Evolutionary conservation across 2,113 vertebrate genomes (phyloP).

Genomic region (Nanorana parkeri): DNA sequence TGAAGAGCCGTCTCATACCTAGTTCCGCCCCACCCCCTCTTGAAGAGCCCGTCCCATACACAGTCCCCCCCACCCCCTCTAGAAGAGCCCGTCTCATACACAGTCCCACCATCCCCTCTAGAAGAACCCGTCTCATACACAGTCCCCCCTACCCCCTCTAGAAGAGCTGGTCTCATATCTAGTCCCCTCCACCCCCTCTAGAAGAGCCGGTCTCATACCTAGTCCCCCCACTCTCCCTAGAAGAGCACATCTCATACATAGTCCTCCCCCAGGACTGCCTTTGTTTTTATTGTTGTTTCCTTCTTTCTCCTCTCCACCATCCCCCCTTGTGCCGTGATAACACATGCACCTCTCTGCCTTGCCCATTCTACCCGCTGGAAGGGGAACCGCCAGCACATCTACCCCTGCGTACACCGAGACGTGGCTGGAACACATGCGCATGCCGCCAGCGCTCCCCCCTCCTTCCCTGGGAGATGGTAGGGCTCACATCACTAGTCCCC

Average conservation of each 20-base stretch:
- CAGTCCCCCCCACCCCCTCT: neutral
- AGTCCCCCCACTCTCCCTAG: neutral
- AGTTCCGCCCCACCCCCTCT: neutral
- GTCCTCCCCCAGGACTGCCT: neutral
- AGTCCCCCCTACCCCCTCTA: neutral
- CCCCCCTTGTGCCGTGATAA: neutral
- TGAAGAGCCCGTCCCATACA: neutral
- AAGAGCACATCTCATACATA: neutral
- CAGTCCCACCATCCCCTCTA: neutral
- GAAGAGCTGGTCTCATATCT: neutral
- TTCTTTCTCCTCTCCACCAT: neutral
- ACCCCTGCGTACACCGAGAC: neutral
- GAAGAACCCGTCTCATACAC: neutral
- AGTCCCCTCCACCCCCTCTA: neutral
- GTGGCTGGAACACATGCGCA: constrained; percentile 16
- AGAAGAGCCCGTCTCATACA: neutral
- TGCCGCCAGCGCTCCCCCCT: neutral
- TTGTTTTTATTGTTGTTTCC: constrained; percentile 30
- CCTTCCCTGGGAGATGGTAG: constrained; percentile 7
- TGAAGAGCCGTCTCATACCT: neutral
- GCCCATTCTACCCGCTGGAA: neutral
- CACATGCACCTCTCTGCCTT: neutral
- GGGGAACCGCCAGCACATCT: neutral
- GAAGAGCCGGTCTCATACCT: too few species aligned
- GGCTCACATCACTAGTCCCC: constrained; percentile 23